Conservation (phyloP, 2,888 invertebrate species). For the Lucinisca nassula region DNA sequence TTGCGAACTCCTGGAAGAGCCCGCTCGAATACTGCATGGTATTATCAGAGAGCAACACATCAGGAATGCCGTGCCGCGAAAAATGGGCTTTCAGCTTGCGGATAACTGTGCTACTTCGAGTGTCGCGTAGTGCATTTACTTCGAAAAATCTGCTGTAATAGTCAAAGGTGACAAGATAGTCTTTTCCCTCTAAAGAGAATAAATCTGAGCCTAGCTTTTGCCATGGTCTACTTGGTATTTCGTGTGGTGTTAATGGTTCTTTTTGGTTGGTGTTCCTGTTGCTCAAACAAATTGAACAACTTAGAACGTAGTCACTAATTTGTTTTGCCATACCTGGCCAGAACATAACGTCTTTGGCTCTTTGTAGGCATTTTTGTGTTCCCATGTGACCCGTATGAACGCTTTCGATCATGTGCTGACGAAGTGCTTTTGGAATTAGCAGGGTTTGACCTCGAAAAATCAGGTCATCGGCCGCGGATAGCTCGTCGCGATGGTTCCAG, state of each 20-base stretch:
- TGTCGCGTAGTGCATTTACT: constrained; percentile 56
- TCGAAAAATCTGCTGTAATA: constrained; percentile 65
- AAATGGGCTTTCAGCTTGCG: constrained; percentile 61
- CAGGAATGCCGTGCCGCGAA: constrained; percentile 36
- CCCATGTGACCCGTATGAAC: constrained; percentile 45
- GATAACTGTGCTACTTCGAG: constrained; percentile 49
- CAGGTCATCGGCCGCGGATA: constrained; percentile 50
- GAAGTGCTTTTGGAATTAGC: constrained; percentile 44
- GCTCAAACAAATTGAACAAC: constrained; percentile 55
- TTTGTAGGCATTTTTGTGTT: constrained; percentile 52
- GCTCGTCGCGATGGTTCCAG: constrained; percentile 58
- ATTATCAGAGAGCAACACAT: neutral
- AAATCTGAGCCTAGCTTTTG: constrained; percentile 61
- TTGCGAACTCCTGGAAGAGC: neutral
- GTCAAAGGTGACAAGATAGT: constrained; percentile 70
- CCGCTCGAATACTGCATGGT: neutral
- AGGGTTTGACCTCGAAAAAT: constrained; percentile 54
- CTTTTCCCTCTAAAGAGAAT: constrained; percentile 49
- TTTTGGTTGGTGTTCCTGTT: constrained; percentile 29
- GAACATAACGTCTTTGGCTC: no score
- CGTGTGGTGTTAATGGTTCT: constrained; percentile 52
- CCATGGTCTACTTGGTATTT: no score
- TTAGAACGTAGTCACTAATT: constrained; percentile 54
- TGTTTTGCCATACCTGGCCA: no score
- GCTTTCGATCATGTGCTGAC: constrained; percentile 30